Evolutionary conservation across 2,888 invertebrate genomes (phyloP).

Genomic region (Tenthredo mesomela): DNA sequence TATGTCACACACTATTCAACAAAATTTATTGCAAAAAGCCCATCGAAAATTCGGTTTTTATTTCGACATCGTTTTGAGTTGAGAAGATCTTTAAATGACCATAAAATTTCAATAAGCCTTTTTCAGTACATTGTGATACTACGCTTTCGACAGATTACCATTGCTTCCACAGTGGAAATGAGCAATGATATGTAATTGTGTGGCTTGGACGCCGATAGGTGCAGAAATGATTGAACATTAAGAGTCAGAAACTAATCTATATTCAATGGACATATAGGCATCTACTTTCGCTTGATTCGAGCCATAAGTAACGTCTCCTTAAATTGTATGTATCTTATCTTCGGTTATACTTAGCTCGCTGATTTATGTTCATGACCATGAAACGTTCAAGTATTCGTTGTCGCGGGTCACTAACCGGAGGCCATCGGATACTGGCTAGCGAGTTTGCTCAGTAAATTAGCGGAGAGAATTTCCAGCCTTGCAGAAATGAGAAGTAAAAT

Average conservation of each 20-base stretch:
- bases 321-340: constrained; percentile 74
- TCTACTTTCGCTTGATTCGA: constrained; percentile 52
- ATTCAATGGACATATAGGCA: background rate
- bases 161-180: background rate
- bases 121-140: background rate
- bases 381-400: constrained; percentile 69
- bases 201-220: background rate
- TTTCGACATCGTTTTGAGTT: background rate
- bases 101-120: background rate
- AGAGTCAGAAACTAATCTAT: background rate
- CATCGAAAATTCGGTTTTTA: background rate
- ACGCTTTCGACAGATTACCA: background rate
- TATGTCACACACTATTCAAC: background rate
- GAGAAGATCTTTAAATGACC: background rate
- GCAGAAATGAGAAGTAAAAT: background rate
- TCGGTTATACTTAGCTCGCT: constrained; percentile 66
- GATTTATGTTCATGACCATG: constrained; percentile 72
- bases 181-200: background rate
- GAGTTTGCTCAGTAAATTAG: background rate
- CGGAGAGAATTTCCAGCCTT: background rate
- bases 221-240: background rate
- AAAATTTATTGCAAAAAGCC: background rate
- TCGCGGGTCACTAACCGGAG: constrained; percentile 68
- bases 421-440: constrained; percentile 8
- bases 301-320: constrained; percentile 68